Percentiles rank a stretch among this genome's conserved stretches.
Evolutionary conservation across 2,888 invertebrate genomes (phyloP).

Genomic region (Gryllus longicercus): DNA sequence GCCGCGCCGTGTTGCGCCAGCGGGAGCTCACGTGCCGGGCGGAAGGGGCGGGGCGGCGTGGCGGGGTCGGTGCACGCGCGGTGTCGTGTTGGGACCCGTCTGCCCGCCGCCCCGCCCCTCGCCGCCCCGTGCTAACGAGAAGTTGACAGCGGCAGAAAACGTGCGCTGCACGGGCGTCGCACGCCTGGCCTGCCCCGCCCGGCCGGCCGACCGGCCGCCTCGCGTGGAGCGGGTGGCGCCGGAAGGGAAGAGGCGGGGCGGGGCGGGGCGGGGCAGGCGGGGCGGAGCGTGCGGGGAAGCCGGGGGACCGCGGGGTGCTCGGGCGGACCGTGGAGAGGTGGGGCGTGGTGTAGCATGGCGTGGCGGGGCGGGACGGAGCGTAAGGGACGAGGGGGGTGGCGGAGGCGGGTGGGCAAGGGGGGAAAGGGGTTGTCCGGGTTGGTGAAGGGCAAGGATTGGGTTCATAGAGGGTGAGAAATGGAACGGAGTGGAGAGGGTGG

Average conservation of each 20-base stretch:
- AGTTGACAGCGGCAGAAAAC: not conserved
- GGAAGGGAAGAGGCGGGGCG: not conserved
- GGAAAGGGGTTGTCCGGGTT: too few relatives aligned
- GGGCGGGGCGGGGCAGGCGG: not conserved
- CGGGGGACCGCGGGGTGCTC: too few relatives aligned
- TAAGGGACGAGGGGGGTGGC: too few relatives aligned
- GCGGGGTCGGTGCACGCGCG: not conserved
- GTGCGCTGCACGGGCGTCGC: not conserved
- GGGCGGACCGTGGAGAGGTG: too few relatives aligned
- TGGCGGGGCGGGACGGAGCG: too few relatives aligned
- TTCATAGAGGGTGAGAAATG: too few relatives aligned
- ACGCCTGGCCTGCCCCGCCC: not conserved
- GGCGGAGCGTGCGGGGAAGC: too few relatives aligned
- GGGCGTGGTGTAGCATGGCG: too few relatives aligned
- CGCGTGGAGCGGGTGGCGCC: not conserved
- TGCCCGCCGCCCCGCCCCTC: not conserved
- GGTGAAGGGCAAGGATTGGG: too few relatives aligned
- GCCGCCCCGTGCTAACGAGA: conserved; percentile 4
- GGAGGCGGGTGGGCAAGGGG: too few relatives aligned
- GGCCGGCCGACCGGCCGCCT: not conserved
- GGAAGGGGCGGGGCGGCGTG: not conserved
- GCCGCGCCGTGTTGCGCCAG: too few relatives aligned
- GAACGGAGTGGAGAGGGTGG: too few relatives aligned
- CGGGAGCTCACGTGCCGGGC: not conserved
- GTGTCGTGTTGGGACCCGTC: not conserved